Conservation (phyloP, 2,797 vertebrate genomes). For the Monodelphis domestica region DNA sequence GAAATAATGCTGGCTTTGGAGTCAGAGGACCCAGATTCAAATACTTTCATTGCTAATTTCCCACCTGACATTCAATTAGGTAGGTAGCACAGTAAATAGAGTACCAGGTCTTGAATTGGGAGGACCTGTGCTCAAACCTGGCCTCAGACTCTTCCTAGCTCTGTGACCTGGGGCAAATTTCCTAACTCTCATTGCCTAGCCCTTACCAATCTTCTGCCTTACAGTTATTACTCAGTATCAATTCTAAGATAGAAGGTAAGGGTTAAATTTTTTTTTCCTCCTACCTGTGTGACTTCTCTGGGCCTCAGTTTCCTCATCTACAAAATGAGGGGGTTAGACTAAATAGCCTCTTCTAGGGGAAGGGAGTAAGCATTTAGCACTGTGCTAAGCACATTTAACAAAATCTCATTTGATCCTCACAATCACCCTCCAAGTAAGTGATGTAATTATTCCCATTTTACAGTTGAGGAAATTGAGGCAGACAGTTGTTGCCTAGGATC, state of each 20-base stretch:
- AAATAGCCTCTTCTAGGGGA: not conserved
- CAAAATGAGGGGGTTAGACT: not conserved
- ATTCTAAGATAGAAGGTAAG: too few species aligned
- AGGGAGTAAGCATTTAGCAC: not conserved
- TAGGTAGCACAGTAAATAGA: too few species aligned
- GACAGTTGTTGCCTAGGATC: not conserved
- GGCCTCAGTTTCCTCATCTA: not conserved
- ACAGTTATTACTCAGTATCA: too few species aligned
- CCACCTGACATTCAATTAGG: too few species aligned
- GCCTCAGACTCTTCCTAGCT: too few species aligned
- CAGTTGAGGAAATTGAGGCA: not conserved
- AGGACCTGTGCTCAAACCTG: too few species aligned
- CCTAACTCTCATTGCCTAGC: too few species aligned
- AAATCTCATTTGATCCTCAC: not conserved
- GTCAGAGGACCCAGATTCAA: not conserved
- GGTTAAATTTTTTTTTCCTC: too few species aligned
- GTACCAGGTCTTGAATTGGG: too few species aligned
- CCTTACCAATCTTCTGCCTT: too few species aligned
- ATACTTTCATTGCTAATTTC: not conserved
- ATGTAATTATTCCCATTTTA: not conserved
- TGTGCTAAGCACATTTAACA: not conserved
- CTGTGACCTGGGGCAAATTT: too few species aligned
- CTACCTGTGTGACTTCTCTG: not conserved
- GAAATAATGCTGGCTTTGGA: not conserved
- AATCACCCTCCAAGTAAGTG: not conserved